Evolutionary conservation across 2,888 invertebrate species (phyloP), one percentile per base, ranked within the genome.

Genomic region (Agrilus cyanescens): DNA sequence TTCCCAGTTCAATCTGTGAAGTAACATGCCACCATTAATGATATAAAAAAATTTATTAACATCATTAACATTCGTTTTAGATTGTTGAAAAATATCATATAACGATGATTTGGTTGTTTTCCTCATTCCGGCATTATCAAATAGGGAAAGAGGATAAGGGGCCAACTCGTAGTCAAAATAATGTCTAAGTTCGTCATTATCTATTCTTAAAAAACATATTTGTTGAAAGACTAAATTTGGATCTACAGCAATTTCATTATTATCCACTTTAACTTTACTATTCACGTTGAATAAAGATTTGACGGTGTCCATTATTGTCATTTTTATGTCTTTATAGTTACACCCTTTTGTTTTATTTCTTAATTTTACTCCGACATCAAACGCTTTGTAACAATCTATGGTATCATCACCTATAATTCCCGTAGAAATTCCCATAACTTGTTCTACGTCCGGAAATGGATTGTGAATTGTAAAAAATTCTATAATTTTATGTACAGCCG

Each of bases 251-350:
- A 38, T 32, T 38, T 37, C 30, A 40, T 5, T 40, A 36, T 40
- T 40, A 34, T 40, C 29, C 2, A 44, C 34, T 44, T 40, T 44
- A 29, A 44, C 30, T 40, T 44, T 44, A 40, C 44, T 44, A 40
- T 29, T 44, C 38, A 43, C 38, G 25, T 20, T 43, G 33, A 39
- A 43, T 43, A 43, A 43, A 38, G 43, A 38, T 38, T 39, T 43
- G n/a, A n/a, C 33, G 2, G 38, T 43, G 38, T 38, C 43, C 38
- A 32, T 32, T 43, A n/a, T 43, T 4, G 43, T 32, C 38, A 43
- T 43, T 43, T 43, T 13, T 20, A 31, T 25, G 2, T 32, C 12
- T 20, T 5, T 30, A 33, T 32, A 40, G 18, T 12, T 40, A 32
- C n/a, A 43, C 20, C n/a, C 30, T 36, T 38, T 38, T 4, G 25